phyloP scores from a whole-genome alignment of 2,113 vertebrate genomes.

The Sisor rabdophorus region DNA sequence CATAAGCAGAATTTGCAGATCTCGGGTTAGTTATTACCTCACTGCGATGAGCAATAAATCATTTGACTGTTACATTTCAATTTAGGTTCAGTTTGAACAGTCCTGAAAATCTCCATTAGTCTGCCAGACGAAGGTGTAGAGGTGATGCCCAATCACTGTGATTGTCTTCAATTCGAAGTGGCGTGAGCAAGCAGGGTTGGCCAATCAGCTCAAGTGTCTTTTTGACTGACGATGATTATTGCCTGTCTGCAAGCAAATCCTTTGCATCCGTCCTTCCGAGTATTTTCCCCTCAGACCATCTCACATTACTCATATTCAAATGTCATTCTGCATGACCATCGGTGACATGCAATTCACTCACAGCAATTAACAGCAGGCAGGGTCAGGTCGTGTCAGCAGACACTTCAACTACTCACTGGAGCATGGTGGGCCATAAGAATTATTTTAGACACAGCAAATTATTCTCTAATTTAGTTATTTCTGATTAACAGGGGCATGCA shows the following conservation, averaged over 20 bases:
- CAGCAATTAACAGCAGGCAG: conserved; percentile 33
- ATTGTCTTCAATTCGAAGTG: conserved; percentile 47
- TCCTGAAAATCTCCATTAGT: conserved; percentile 57
- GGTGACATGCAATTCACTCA: conserved; percentile 41
- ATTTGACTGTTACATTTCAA: conserved; percentile 53
- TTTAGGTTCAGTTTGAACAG: conserved; percentile 50
- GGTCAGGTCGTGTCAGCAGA: conserved; percentile 22
- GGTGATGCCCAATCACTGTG: conserved; percentile 42
- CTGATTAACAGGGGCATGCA: background rate
- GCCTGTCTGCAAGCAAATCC: conserved; percentile 35
- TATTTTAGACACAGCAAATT: conserved; percentile 20
- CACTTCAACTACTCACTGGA: conserved; percentile 17
- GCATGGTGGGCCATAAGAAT: conserved; percentile 24
- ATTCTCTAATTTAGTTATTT: conserved; percentile 24
- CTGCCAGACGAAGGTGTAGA: conserved; percentile 47
- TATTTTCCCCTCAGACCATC: conserved; percentile 17
- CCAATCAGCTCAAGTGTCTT: conserved; percentile 23
- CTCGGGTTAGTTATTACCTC: conserved; percentile 61
- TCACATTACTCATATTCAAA: conserved; percentile 39
- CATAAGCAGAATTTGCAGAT: conserved; percentile 36
- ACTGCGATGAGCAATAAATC: conserved; percentile 59
- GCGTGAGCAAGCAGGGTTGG: conserved; percentile 38
- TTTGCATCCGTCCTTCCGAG: conserved; percentile 29
- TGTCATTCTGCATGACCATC: conserved; percentile 20
- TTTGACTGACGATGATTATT: conserved; percentile 41